A percentile compares a stretch with the other conserved stretches of the same genome.
phyloP scores from a whole-genome alignment of 2,888 invertebrate species.

The Hirtodrosophila duncani region DNA sequence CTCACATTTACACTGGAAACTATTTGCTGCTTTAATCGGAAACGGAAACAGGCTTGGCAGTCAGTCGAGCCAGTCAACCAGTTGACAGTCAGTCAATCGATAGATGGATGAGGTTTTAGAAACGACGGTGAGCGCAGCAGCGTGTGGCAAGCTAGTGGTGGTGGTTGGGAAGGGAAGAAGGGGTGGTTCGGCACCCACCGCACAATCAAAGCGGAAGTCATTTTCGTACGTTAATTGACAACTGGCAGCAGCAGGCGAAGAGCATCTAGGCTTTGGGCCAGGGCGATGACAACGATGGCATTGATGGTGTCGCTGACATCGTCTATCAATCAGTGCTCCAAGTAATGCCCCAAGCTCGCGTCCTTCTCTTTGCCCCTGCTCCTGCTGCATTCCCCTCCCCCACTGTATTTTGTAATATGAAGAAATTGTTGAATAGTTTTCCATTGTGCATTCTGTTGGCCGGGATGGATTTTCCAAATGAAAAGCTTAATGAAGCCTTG shows the following conservation, averaged over 20 bases:
- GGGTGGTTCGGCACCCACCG: constrained; percentile 24
- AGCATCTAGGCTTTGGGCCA: constrained; percentile 5
- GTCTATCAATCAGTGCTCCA: constrained; percentile 64
- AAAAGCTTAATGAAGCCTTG: constrained; percentile 70
- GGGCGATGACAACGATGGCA: constrained; percentile 20
- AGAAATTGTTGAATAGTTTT: constrained; percentile 67
- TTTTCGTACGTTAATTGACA: constrained; percentile 76
- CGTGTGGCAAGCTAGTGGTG: neutral
- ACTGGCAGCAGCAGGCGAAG: constrained; percentile 19
- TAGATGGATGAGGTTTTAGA: constrained; percentile 41
- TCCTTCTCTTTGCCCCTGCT: constrained; percentile 11
- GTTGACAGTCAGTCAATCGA: constrained; percentile 68
- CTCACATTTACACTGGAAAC: constrained; percentile 44
- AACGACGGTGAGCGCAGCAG: neutral
- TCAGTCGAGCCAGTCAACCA: constrained; percentile 70
- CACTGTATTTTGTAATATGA: constrained; percentile 54
- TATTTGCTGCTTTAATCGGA: constrained; percentile 74
- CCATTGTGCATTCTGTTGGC: constrained; percentile 46
- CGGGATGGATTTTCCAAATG: constrained; percentile 44
- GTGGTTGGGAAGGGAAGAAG: neutral
- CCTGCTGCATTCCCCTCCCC: neutral
- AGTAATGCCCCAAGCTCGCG: constrained; percentile 11
- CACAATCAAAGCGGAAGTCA: constrained; percentile 73
- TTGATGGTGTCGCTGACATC: constrained; percentile 67
- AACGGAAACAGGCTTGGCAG: constrained; percentile 73